Conservation (phyloP, 2,113 vertebrate species). For the Perca schrenkii region DNA sequence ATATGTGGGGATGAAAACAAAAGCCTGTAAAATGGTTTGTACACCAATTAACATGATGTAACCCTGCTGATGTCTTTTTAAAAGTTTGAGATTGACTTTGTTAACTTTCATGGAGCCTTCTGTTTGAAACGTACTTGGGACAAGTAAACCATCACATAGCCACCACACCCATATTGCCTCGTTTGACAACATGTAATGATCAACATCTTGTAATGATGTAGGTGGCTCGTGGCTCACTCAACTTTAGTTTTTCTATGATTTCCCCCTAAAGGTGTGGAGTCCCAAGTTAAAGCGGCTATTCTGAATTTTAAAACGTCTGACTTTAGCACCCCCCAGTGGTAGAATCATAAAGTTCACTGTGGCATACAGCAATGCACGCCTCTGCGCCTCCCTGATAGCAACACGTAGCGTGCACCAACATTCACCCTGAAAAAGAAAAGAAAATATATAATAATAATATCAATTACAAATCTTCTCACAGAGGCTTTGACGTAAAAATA, state of each 20-base stretch:
- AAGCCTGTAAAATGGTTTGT: neutral
- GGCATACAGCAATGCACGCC: neutral
- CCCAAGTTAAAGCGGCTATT: neutral
- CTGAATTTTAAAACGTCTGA: neutral
- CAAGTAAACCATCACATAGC: neutral
- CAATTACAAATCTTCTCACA: neutral
- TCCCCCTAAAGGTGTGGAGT: neutral
- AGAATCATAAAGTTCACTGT: neutral
- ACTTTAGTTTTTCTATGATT: neutral
- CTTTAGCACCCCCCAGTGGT: neutral
- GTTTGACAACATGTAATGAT: neutral
- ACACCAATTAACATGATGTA: neutral
- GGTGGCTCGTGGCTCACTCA: neutral
- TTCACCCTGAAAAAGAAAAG: neutral
- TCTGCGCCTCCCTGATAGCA: neutral
- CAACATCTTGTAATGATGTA: neutral
- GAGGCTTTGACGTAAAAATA: neutral
- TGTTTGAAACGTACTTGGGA: neutral
- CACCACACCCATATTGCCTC: neutral
- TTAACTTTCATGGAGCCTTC: neutral
- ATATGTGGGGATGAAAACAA: conserved; percentile 6
- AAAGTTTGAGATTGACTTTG: neutral
- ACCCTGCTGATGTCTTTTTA: neutral
- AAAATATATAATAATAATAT: neutral
- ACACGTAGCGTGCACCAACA: neutral